A percentile compares a stretch with the other conserved stretches of the same genome.
Conservation (phyloP, 37 sponge, comb jelly and placozoan species). For the Beroe forskalii region DNA sequence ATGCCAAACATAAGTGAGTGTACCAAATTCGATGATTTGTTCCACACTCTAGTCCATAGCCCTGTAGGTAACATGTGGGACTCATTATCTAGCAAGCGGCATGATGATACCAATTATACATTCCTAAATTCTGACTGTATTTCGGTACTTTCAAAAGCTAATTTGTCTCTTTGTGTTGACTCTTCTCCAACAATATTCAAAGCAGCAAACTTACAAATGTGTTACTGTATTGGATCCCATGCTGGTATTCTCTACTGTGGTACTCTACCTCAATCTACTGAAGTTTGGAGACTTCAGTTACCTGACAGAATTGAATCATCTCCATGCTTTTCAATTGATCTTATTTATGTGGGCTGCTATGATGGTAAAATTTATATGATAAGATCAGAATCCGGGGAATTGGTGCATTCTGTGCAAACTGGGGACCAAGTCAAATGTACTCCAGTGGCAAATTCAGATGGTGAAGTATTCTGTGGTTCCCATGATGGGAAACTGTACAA, state of each 20-base stretch:
- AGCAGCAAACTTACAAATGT: neutral
- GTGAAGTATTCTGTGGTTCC: slow-evolving; percentile 33
- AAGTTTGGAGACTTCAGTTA: neutral
- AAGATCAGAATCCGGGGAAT: neutral
- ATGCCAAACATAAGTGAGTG: neutral
- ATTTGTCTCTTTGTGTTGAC: slow-evolving; percentile 23
- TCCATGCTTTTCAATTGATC: neutral
- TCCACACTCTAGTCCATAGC: neutral
- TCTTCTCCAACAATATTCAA: slow-evolving; percentile 16
- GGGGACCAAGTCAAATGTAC: slow-evolving; percentile 45
- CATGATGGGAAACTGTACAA: slow-evolving; percentile 43
- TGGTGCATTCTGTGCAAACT: neutral
- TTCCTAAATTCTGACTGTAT: neutral
- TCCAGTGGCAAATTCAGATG: neutral
- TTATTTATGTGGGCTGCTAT: slow-evolving; percentile 25
- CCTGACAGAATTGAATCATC: slow-evolving; percentile 33
- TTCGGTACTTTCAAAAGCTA: neutral
- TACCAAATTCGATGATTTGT: neutral
- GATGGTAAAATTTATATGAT: neutral
- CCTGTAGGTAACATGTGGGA: slow-evolving; percentile 1
- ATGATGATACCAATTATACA: neutral
- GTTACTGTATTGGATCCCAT: slow-evolving; percentile 58
- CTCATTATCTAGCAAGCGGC: neutral
- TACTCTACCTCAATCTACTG: slow-evolving; percentile 29
- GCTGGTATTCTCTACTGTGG: slow-evolving; percentile 24